Conservation (phyloP, 2,113 vertebrate genomes). For the Sphaerodactylus townsendi region DNA sequence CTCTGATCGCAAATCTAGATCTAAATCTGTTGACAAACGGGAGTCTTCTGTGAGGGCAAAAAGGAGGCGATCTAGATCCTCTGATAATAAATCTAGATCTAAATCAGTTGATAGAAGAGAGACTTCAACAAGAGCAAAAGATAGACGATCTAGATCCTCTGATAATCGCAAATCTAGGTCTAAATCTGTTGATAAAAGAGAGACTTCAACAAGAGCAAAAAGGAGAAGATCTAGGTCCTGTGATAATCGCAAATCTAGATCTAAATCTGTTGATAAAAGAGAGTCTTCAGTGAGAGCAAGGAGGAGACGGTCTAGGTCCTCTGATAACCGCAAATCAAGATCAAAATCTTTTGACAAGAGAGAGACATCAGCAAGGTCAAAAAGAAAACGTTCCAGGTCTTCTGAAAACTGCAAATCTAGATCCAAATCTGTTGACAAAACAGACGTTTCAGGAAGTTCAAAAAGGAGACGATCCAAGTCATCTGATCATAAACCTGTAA, state of each 20-base stretch:
- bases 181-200: conserved; percentile 82
- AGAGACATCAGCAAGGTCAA: conserved; percentile 66
- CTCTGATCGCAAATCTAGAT: conserved; percentile 71
- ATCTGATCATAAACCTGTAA: conserved; percentile 69
- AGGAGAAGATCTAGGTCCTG: conserved; percentile 71
- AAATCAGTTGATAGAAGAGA: conserved; percentile 62
- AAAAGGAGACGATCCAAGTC: conserved; percentile 66
- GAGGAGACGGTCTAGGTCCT: conserved; percentile 67
- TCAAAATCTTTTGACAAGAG: conserved; percentile 70
- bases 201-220: conserved; percentile 60
- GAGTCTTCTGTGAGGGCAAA: conserved; percentile 74
- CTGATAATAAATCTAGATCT: conserved; percentile 68
- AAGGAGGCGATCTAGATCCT: conserved; percentile 75
- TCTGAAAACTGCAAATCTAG: conserved; percentile 75
- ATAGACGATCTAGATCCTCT: conserved; percentile 76
- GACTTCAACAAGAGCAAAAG: conserved; percentile 70
- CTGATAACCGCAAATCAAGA: conserved; percentile 74
- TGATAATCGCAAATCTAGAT: conserved; percentile 81
- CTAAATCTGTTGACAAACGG: conserved; percentile 58
- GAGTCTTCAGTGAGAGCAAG: conserved; percentile 61
- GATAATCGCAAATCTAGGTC: conserved; percentile 84
- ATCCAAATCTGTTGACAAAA: conserved; percentile 54
- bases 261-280: conserved; percentile 83
- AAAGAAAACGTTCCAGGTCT: conserved; percentile 61
- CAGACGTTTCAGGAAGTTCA: conserved; percentile 52